These are phyloP conservation scores for Palythoa caribaeorum DNA, from an alignment of 92 coral and sea anemone genomes.

Conservation along the genomic window DNA sequence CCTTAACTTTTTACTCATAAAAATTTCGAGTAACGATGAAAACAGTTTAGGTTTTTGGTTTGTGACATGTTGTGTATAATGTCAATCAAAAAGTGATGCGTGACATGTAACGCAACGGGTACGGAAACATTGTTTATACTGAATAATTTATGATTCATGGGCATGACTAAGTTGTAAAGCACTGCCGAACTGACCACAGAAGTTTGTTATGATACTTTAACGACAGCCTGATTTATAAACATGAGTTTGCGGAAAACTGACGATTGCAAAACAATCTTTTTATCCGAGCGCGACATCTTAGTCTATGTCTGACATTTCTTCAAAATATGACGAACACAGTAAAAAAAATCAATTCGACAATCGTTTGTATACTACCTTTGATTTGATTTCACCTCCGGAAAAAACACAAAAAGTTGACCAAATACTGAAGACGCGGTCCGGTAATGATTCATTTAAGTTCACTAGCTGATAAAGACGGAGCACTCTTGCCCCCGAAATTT, in stretches of 20 bases:
- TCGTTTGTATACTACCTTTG: background rate
- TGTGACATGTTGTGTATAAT: background rate
- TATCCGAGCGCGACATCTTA: conserved; percentile 74
- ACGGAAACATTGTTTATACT: background rate
- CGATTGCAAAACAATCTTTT: conserved; percentile 63
- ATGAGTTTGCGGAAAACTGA: conserved; percentile 42
- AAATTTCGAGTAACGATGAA: background rate
- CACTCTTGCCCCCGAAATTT: conserved; percentile 65
- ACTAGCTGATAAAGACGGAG: conserved; percentile 69
- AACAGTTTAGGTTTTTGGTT: background rate
- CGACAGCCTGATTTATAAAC: conserved; percentile 31
- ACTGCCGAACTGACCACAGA: background rate
- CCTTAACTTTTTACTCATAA: background rate
- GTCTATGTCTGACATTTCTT: conserved; percentile 70
- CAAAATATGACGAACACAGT: background rate
- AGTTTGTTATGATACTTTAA: conserved; percentile 27
- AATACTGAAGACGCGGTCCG: background rate
- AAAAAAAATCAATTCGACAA: background rate
- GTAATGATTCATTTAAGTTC: conserved; percentile 35
- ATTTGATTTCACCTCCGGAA: background rate
- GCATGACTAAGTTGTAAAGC: conserved; percentile 43
- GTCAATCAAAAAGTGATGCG: conserved; percentile 31
- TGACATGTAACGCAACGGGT: background rate
- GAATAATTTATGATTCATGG: conserved; percentile 40
- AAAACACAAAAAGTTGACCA: conserved; percentile 10